Evolutionary conservation across 2,797 vertebrate genomes (phyloP), one percentile per base, ranked within the genome.

Genomic region (Darevskia mixta): DNA sequence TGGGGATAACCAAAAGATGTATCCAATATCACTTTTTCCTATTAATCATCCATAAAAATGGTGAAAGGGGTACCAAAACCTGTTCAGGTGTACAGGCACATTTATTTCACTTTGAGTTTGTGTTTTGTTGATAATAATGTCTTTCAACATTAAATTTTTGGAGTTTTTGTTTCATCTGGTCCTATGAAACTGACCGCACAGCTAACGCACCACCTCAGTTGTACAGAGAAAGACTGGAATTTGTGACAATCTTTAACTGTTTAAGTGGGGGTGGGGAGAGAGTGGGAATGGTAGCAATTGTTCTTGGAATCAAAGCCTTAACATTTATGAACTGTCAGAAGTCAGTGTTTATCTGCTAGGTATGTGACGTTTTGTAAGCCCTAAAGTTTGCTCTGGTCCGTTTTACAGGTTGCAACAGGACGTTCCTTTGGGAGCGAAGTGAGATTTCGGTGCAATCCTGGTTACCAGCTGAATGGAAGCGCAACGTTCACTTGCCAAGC

Each of bases 401-500:
- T 92, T 90, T 90, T 93, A 8, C 94, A 99, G 98, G 95, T 91
- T 90, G 94, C 96, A 93, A 96, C 95, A 66, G 97, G 98, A 86
- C 96, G 93, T 85, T 97, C 97, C 92, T 99, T 98, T 94, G 98
- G 97, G 94, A 98, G 96, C 93, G 97, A 97, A 90, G 98, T 97
- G 32, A 97, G 86, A 2, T 99, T 98, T 25, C 95, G 93, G 84
- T 99, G 99, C 90, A 97, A 98, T 25, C 93, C 97, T 77, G 99
- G 99, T 77, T 99, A 98, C 92, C 96, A 95, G 69, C 91, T 99
- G 41, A 88, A 96, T 0, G 99, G 99, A 83, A 98, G 95, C 71
- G 93, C 97, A 2, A 95, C 98, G 23, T 97, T 98, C 87, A 88
- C 97, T 90, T 99, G 99, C 94, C 98, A 98, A 95, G 98, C 98